phyloP scores from a whole-genome alignment of 2,113 vertebrate species.

The Cranoglanis bouderius region DNA sequence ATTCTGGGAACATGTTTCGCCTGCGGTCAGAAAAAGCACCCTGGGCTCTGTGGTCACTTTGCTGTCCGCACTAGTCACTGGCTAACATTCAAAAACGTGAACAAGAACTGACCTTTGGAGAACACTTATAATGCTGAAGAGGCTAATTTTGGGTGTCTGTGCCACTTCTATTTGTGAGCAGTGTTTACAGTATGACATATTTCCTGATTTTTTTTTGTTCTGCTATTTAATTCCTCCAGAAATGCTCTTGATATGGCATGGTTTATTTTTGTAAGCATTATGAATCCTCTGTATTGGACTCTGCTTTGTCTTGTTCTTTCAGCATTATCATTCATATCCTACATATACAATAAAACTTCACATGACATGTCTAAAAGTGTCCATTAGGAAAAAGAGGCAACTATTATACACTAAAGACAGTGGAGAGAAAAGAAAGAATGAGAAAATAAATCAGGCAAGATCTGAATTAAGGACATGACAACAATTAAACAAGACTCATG shows the following conservation, averaged over 20 bases:
- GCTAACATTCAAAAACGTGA: slow-evolving; percentile 43
- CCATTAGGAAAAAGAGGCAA: slow-evolving; percentile 18
- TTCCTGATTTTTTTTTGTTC: slow-evolving; percentile 13
- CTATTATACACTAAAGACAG: not conserved
- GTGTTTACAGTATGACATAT: not conserved
- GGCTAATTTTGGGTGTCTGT: slow-evolving; percentile 22
- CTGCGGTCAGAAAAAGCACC: slow-evolving; percentile 64
- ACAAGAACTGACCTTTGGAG: slow-evolving; percentile 62
- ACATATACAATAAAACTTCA: slow-evolving; percentile 19
- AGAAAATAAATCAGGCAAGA: not conserved
- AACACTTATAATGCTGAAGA: slow-evolving; percentile 26
- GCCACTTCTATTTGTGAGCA: not conserved
- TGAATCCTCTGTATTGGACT: not conserved
- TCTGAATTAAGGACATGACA: not conserved
- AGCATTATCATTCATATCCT: slow-evolving; percentile 20
- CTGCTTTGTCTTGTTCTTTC: slow-evolving; percentile 15
- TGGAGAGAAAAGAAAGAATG: not conserved
- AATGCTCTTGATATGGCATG: not conserved
- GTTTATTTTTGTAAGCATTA: slow-evolving; percentile 12
- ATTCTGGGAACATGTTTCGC: slow-evolving; percentile 66
- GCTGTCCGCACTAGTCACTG: slow-evolving; percentile 50
- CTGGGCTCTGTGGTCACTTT: slow-evolving; percentile 54
- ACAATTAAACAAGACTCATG: slow-evolving; percentile 19
- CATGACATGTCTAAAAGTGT: slow-evolving; percentile 33
- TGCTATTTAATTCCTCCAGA: slow-evolving; percentile 1